Conservation (phyloP, 1,140 invertebrate genomes). For the Cherax destructor region DNA sequence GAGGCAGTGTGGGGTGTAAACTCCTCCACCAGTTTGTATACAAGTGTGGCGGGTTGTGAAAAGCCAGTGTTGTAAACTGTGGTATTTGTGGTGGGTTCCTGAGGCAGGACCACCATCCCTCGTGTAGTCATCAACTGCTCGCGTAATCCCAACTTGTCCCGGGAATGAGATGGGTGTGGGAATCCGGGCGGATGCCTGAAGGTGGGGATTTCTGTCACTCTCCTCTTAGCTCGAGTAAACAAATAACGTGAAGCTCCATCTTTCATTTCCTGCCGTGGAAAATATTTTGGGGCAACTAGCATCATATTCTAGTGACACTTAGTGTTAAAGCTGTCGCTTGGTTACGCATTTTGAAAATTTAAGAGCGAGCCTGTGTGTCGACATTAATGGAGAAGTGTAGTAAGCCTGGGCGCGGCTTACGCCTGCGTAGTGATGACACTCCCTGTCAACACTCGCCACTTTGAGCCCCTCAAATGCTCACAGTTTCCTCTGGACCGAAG, state of each 20-base stretch:
- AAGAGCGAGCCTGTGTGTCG: not conserved
- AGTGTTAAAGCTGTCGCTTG: not conserved
- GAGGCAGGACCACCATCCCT: not conserved
- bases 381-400: not conserved
- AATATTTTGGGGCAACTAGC: no score
- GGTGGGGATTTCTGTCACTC: not conserved
- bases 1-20: not conserved
- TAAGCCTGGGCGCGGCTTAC: not conserved
- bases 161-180: not conserved
- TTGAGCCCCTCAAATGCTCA: not conserved
- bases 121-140: not conserved
- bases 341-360: not conserved
- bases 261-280: no score
- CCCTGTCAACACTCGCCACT: not conserved
- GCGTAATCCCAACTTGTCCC: not conserved
- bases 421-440: not conserved
- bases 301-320: not conserved
- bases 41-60: not conserved
- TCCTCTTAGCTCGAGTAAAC: no score
- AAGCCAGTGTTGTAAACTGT: not conserved
- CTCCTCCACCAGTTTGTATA: not conserved
- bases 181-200: not conserved
- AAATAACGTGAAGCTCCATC: no score
- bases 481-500: not conserved
- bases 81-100: not conserved